Evolutionary conservation across 2,888 invertebrate species (phyloP).

Genomic region (Seira musarum): DNA sequence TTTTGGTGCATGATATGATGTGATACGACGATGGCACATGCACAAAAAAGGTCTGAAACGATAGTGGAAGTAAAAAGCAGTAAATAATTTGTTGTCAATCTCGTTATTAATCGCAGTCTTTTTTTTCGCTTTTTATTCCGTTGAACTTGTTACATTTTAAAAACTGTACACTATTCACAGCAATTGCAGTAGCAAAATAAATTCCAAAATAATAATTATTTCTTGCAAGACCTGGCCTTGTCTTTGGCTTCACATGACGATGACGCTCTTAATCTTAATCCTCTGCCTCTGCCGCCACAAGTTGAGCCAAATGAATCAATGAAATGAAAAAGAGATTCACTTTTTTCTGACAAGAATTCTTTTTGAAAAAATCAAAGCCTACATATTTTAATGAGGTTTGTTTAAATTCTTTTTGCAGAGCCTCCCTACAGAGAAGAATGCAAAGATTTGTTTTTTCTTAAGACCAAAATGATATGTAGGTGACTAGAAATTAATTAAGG

Average conservation of each 20-base stretch:
- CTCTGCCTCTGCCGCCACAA: not conserved
- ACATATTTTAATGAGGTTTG: not conserved
- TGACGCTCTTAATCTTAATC: no score
- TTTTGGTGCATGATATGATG: conserved; percentile 19
- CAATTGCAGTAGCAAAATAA: no score
- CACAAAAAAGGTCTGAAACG: conserved; percentile 17
- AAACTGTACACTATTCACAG: no score
- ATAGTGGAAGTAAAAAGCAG: conserved; percentile 37
- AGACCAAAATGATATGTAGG: no score
- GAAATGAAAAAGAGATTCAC: conserved; percentile 8
- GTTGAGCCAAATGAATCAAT: not conserved
- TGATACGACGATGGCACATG: no score
- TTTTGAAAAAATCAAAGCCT: not conserved
- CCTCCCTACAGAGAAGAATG: no score
- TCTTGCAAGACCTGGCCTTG: not conserved
- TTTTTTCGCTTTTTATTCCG: not conserved
- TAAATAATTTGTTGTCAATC: conserved; percentile 58
- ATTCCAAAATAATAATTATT: not conserved
- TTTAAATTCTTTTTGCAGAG: not conserved
- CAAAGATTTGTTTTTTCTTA: no score
- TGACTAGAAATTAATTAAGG: no score
- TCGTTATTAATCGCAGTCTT: conserved; percentile 54
- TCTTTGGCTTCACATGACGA: no score
- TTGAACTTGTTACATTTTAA: no score
- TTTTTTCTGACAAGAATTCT: not conserved